Conservation (phyloP, 2,888 invertebrate genomes). For the Plebejus melissa region DNA sequence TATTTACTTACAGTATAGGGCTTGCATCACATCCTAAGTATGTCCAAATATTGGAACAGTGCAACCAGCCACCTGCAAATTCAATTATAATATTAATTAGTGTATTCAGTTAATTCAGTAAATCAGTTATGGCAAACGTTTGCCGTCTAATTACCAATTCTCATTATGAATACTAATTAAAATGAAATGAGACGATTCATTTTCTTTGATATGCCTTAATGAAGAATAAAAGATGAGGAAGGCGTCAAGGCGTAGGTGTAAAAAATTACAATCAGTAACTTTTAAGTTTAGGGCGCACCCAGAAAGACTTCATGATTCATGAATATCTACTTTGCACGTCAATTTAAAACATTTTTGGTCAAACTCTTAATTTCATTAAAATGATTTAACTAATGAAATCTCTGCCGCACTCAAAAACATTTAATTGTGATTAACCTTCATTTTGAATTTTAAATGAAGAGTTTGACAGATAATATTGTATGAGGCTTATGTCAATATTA, state of each 20-base stretch:
- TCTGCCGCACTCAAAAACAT: too few species aligned
- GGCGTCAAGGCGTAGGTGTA: neutral
- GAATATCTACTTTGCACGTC: too few species aligned
- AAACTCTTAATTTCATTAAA: too few species aligned
- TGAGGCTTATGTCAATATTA: too few species aligned
- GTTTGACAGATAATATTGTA: too few species aligned
- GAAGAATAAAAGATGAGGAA: neutral
- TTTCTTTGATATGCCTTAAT: neutral
- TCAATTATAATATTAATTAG: slow-evolving; percentile 7
- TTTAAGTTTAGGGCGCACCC: too few species aligned
- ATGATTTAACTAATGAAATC: too few species aligned
- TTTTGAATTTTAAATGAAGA: too few species aligned
- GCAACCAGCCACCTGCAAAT: neutral
- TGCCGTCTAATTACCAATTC: slow-evolving; percentile 5
- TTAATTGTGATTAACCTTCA: too few species aligned
- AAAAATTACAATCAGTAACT: neutral
- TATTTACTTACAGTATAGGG: neutral
- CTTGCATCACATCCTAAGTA: neutral
- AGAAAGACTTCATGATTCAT: too few species aligned
- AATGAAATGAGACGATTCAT: neutral
- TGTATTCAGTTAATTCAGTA: neutral
- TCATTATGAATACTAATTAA: slow-evolving; percentile 13
- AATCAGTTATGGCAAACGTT: slow-evolving; percentile 7
- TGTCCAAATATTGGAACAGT: neutral
- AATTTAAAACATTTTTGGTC: too few species aligned